These are phyloP conservation scores for Patella pellucida DNA, from an alignment of 2,888 invertebrate species.

Conservation along the genomic window DNA sequence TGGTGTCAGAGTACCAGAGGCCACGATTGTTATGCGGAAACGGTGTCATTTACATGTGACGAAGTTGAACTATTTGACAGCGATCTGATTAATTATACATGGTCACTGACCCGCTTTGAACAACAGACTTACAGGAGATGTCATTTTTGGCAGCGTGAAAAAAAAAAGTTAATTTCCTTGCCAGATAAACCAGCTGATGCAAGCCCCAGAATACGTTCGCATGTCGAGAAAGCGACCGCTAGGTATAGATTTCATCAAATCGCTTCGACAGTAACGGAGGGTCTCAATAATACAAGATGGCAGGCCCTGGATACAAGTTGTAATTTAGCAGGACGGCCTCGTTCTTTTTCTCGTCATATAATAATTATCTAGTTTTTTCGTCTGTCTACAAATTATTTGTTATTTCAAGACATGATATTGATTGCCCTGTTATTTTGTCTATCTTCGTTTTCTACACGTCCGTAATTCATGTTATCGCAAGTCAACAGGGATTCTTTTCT, in stretches of 20 bases:
- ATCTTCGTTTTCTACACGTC: not conserved
- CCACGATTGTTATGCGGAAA: slow-evolving; percentile 1
- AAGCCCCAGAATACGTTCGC: not conserved
- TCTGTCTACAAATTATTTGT: slow-evolving; percentile 11
- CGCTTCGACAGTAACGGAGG: not conserved
- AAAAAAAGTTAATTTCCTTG: slow-evolving; percentile 6
- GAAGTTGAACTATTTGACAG: slow-evolving; percentile 9
- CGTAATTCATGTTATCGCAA: no score
- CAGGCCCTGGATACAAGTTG: not conserved
- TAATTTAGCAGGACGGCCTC: not conserved
- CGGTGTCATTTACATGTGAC: slow-evolving; percentile 6
- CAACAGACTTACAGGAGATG: slow-evolving; percentile 1
- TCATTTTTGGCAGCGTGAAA: not conserved
- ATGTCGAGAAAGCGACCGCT: not conserved
- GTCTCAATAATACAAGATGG: slow-evolving; percentile 1
- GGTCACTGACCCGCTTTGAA: not conserved
- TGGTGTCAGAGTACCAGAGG: slow-evolving; percentile 2
- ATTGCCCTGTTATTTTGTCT: slow-evolving; percentile 7
- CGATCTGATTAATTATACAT: slow-evolving; percentile 3
- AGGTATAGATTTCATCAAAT: slow-evolving; percentile 2
- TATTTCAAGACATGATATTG: slow-evolving; percentile 9
- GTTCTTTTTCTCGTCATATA: not conserved
- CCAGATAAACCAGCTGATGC: not conserved
- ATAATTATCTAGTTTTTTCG: not conserved
- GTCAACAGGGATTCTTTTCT: no score